A percentile compares a stretch with the other conserved stretches of the same genome.
phyloP scores from a whole-genome alignment of 2,113 vertebrate genomes.

The Chaetodon trifascialis region DNA sequence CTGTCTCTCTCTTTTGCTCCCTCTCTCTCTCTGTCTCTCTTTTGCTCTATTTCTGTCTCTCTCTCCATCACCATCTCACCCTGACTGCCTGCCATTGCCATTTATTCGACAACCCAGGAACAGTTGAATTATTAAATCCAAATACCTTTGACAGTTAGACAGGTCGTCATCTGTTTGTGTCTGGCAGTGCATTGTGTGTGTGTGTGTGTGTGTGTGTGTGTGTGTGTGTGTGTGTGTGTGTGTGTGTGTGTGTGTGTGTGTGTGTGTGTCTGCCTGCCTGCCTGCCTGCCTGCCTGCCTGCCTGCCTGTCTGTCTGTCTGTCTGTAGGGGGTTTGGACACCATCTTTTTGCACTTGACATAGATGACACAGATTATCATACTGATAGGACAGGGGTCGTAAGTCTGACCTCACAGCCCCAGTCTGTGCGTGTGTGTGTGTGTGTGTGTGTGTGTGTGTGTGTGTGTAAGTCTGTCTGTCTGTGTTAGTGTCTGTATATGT shows the following conservation, averaged over 20 bases:
- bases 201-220: slow-evolving; percentile 16
- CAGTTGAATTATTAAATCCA: slow-evolving; percentile 58
- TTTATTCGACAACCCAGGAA: slow-evolving; percentile 55
- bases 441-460: slow-evolving; percentile 34
- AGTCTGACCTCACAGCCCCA: slow-evolving; percentile 61
- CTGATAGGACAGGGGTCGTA: slow-evolving; percentile 55
- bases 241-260: not conserved
- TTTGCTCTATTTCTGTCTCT: slow-evolving; percentile 14
- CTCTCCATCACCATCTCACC: slow-evolving; percentile 32
- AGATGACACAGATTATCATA: slow-evolving; percentile 78
- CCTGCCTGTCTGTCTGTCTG: slow-evolving; percentile 21
- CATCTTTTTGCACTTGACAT: slow-evolving; percentile 77
- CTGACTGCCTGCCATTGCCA: slow-evolving; percentile 28
- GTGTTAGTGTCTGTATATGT: slow-evolving; percentile 26
- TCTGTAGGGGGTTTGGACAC: slow-evolving; percentile 30
- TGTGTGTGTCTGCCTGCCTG: slow-evolving; percentile 31
- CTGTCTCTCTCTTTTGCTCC: slow-evolving; percentile 40
- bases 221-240: slow-evolving; percentile 10
- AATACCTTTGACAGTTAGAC: slow-evolving; percentile 48
- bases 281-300: slow-evolving; percentile 21
- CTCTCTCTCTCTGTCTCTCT: slow-evolving; percentile 28
- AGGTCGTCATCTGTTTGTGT: slow-evolving; percentile 39
- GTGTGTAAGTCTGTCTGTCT: slow-evolving; percentile 40
- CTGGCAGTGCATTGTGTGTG: slow-evolving; percentile 13
- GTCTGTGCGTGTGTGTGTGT: slow-evolving; percentile 33